Base-by-base conservation (phyloP, 1,140 invertebrate genomes). In the Achroia grisella region DNA sequence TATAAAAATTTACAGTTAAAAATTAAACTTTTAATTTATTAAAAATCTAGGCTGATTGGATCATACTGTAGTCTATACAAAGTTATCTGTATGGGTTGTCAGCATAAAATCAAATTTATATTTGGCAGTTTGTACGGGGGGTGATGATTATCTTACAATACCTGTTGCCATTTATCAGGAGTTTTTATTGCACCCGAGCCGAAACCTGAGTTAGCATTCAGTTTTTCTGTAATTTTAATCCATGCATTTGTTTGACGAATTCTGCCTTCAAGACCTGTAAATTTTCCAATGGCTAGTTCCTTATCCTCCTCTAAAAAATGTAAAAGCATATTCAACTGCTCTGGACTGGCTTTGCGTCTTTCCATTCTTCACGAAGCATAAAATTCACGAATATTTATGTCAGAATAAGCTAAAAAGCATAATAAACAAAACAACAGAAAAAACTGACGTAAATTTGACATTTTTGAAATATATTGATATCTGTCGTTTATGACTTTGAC, bases 161-260 rank as follows among this genome's bases (percentile, higher is more conserved):
- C 67, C 56, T 71, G 67, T 44, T 71, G 67, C 68, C 64, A 71
- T 51, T 71, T 71, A 52, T 68, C 64, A n/a, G 68, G 68, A 8
- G 68, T 71, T 39, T 71, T 71, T 17, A 71, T 68, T 15, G 68
- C 68, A 41, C 68, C 68, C 8, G 64, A 68, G 6, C 64, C 64
- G 44, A 71, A 71, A 15, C 64, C 68, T 8, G 68, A 67, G 40
- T 68, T 71, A 4, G 64, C 68, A 46, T 71, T 71, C 12, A 71
- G 39, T 52, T 65, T 71, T 35, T 71, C 68, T 8, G 68, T 71
- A 11, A 71, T 68, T 52, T 65, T 71, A 11, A 71, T 71, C 68
- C 68, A 71, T 10, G 68, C 52, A 46, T 68, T 71, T 1, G 64
- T 65, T 32, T 71, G 68, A 8, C 64, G 60, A 27, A 71, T 61